Evolutionary conservation across 2,113 vertebrate genomes (phyloP).

Genomic region (Spermophilus dauricus): DNA sequence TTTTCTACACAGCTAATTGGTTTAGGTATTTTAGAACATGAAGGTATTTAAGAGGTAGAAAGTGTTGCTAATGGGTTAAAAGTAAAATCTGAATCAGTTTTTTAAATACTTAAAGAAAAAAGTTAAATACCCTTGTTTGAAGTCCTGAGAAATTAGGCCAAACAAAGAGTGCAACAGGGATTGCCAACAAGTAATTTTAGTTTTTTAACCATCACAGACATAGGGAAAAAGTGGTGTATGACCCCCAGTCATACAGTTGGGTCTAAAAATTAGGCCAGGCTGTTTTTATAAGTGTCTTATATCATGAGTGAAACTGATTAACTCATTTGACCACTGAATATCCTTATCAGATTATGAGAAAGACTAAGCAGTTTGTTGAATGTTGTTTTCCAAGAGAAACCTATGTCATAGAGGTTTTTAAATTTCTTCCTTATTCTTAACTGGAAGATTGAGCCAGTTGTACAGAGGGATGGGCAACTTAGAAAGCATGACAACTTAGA

Average conservation of each 20-base stretch:
- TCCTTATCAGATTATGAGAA: background rate
- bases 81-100: slow-evolving; percentile 3
- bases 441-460: background rate
- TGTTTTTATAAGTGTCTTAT: background rate
- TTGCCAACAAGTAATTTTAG: background rate
- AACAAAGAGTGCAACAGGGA: background rate
- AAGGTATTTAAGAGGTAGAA: background rate
- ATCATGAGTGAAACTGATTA: background rate
- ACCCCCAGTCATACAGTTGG: background rate
- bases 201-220: background rate
- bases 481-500: background rate
- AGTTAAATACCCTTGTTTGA: background rate
- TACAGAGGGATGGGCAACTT: background rate
- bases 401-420: background rate
- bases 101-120: background rate
- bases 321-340: background rate
- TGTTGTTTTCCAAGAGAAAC: background rate
- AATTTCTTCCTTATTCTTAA: slow-evolving; percentile 24
- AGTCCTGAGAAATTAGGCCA: background rate
- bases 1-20: background rate
- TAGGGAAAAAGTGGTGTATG: background rate
- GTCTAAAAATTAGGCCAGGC: background rate
- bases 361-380: background rate
- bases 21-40: slow-evolving; percentile 5
- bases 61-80: background rate